Base-by-base conservation (phyloP, 1,140 invertebrate genomes). In the Leptoteleia sp. region DNA sequence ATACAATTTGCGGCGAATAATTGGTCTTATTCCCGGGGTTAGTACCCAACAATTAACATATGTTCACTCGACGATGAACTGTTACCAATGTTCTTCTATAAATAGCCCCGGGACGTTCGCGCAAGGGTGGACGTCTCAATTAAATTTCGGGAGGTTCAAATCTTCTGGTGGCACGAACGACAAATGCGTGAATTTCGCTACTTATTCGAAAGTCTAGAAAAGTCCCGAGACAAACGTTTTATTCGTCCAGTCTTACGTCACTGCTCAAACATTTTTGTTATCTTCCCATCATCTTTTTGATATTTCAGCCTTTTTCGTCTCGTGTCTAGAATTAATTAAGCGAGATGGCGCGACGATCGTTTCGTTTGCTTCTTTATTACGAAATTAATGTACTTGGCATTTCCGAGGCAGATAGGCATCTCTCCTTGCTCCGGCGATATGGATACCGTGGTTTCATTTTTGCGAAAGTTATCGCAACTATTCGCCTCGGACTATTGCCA, bases 281-380 rank as follows among this genome's bases (percentile, higher is more conserved):
- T 80, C 78, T 80, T 65, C 67, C 50, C 64, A 59, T 80, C 72
- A 76, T 76, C 71, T 72, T 72, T 68, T 68, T 79, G 45, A 71
- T 71, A 59, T 61, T 77, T 71, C 54, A 77, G 35, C 59, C 19
- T 61, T 73, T 68, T 79, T 68, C 55, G 59, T 67, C 40, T 47
- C 42, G 22, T 62, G 68, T 76, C 67, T 76, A 80, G 77, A 79
- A 79, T 79, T 79, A 79, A 79, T 79, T 79, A 79, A 76, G 52
- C 65, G 59, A 70, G 76, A 79, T 79, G 70, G 76, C 70, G 76
- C 76, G 70, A 75, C 77, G 70, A 79, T 79, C 70, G 77, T 79
- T 79, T 79, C 57, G 55, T 79, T 79, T 72, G 78, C 78, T 80
- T 80, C 72, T 81, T 78, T 71, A 76, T 76, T 76, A 70, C 76